phyloP scores from a whole-genome alignment of 2,888 invertebrate species.

The Luperina nickerlii region DNA sequence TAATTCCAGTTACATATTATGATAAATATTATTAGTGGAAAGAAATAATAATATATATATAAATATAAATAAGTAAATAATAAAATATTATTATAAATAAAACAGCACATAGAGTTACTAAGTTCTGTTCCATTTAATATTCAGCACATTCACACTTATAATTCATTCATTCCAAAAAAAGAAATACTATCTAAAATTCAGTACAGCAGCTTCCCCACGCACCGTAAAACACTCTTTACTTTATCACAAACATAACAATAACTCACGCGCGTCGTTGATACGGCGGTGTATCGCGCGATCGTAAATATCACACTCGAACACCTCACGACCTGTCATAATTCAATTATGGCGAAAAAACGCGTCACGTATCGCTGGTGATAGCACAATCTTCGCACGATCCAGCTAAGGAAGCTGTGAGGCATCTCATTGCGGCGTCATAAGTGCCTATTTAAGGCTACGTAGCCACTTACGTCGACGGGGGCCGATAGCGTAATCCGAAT shows the following conservation, averaged over 20 bases:
- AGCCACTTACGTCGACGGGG: constrained; percentile 81
- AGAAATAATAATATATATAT: too few relatives aligned
- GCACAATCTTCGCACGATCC: constrained; percentile 83
- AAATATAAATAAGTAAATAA: too few relatives aligned
- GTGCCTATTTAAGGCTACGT: constrained; percentile 87
- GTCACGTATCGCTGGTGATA: constrained; percentile 83
- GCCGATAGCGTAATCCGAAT: constrained; percentile 87
- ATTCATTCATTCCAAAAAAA: constrained; percentile 58
- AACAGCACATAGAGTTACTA: background rate
- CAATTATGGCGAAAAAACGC: constrained; percentile 84
- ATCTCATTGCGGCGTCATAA: constrained; percentile 85
- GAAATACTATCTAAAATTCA: constrained; percentile 53
- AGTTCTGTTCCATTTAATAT: constrained; percentile 26
- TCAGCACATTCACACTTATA: constrained; percentile 33
- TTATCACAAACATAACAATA: constrained; percentile 71
- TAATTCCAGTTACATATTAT: constrained; percentile 32
- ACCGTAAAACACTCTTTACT: constrained; percentile 67
- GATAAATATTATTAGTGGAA: background rate
- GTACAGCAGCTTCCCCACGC: constrained; percentile 56
- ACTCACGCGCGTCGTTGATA: constrained; percentile 65
- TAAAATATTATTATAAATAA: background rate
- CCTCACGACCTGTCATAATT: constrained; percentile 82
- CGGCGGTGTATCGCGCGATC: constrained; percentile 67
- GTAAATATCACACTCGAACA: constrained; percentile 77
- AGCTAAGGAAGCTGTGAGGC: constrained; percentile 83